Percentiles rank a stretch among this genome's conserved stretches.
These are phyloP conservation scores for Phalloptychus januarius DNA, from an alignment of 2,797 vertebrate species.

Conservation along the genomic window DNA sequence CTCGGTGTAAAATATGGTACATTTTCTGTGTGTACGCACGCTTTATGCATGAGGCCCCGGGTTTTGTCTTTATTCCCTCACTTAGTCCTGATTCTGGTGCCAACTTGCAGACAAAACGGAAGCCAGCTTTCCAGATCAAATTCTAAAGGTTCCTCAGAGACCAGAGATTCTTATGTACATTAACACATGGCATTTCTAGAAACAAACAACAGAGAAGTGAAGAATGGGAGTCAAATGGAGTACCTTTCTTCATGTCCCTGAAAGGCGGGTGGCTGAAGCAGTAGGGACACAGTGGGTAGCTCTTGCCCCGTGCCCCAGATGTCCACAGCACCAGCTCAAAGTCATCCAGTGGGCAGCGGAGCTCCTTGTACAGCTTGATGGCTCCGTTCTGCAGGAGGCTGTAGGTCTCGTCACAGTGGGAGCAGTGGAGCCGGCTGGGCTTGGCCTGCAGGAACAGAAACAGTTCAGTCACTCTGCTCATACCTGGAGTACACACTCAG, in stretches of 20 bases:
- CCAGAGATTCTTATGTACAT: background rate
- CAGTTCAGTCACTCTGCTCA: background rate
- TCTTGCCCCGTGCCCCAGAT: constrained; percentile 92
- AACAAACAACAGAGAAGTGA: background rate
- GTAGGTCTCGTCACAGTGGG: constrained; percentile 98
- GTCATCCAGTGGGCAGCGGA: constrained; percentile 94
- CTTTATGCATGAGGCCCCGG: background rate
- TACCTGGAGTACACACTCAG: background rate
- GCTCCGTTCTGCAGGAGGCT: constrained; percentile 95
- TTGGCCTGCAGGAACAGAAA: constrained; percentile 84
- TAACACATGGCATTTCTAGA: background rate
- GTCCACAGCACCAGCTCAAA: constrained; percentile 98
- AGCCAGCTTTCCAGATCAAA: background rate
- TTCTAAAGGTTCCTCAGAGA: background rate
- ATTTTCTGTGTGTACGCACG: too few relatives aligned
- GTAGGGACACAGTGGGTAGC: constrained; percentile 95
- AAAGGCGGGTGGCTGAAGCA: constrained; percentile 96
- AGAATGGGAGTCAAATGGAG: background rate
- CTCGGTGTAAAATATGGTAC: too few relatives aligned
- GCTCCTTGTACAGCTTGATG: constrained; percentile 97
- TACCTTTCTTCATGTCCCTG: constrained; percentile 99
- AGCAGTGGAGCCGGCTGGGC: constrained; percentile 96
- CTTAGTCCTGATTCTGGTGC: background rate
- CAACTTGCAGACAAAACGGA: background rate
- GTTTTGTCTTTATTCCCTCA: background rate